Percentiles rank a stretch among this genome's conserved stretches.
Evolutionary conservation across 2,797 vertebrate species (phyloP).

Genomic region (Acipenser transmontanus): DNA sequence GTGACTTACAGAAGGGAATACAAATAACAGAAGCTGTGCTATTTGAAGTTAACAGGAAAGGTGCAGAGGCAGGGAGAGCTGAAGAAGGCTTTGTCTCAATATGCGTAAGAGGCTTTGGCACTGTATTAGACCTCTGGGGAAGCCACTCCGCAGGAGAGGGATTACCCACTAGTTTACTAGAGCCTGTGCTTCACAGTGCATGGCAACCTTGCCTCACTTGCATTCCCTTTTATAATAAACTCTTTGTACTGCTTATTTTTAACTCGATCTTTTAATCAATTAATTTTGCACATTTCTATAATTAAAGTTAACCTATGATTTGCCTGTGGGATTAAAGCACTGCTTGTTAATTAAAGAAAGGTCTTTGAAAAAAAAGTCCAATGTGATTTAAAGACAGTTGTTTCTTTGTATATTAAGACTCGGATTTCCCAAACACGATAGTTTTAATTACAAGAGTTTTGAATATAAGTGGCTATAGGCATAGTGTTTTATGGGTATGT

Average conservation of each 20-base stretch:
- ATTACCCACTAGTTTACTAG: slow-evolving; percentile 55
- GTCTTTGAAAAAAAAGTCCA: neutral
- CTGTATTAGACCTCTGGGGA: slow-evolving; percentile 66
- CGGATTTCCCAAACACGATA: too few species aligned
- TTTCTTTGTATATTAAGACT: too few species aligned
- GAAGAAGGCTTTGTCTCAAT: slow-evolving; percentile 70
- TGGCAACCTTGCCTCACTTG: slow-evolving; percentile 56
- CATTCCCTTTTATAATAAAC: slow-evolving; percentile 51
- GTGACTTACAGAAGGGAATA: slow-evolving; percentile 61
- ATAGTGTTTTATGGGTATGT: neutral
- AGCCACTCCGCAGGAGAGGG: slow-evolving; percentile 60
- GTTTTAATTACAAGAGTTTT: too few species aligned
- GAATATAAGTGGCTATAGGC: too few species aligned
- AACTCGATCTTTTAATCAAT: slow-evolving; percentile 31
- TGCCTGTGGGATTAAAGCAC: neutral
- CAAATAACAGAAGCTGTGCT: slow-evolving; percentile 52
- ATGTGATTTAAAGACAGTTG: neutral
- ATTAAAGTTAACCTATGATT: slow-evolving; percentile 27
- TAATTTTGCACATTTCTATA: slow-evolving; percentile 31
- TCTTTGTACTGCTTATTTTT: slow-evolving; percentile 37
- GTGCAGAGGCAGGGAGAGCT: slow-evolving; percentile 54
- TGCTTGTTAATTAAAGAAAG: neutral
- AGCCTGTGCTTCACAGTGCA: slow-evolving; percentile 62
- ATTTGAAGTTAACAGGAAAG: slow-evolving; percentile 56
- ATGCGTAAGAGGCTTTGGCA: slow-evolving; percentile 60